Percentiles rank a stretch among this genome's conserved stretches.
phyloP scores from a whole-genome alignment of 2,797 vertebrate genomes.

The Gallinago stenura region DNA sequence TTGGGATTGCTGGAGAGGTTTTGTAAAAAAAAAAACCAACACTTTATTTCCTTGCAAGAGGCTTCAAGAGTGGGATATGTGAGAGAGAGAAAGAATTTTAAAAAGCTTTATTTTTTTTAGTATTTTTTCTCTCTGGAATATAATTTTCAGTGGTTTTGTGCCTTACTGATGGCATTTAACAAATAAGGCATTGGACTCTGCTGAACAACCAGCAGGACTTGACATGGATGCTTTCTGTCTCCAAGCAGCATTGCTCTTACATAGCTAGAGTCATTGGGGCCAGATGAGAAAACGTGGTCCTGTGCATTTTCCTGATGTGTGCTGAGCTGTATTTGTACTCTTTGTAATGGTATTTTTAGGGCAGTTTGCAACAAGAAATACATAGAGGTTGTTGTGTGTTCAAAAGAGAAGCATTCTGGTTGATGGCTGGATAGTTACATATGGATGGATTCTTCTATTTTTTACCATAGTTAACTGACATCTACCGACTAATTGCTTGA shows the following conservation, averaged over 20 bases:
- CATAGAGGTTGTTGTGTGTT: not conserved
- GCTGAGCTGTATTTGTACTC: not conserved
- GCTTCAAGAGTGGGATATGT: not conserved
- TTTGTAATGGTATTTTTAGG: not conserved
- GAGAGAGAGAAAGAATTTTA: not conserved
- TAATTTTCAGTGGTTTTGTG: not conserved
- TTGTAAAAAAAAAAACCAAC: not conserved
- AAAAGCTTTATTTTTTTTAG: not conserved
- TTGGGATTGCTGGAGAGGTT: not conserved
- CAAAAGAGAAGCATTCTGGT: not conserved
- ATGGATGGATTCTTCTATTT: not conserved
- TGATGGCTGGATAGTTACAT: not conserved
- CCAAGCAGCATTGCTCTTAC: not conserved
- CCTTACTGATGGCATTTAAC: not conserved
- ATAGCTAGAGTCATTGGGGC: not conserved
- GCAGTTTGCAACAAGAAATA: not conserved
- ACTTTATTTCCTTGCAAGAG: not conserved
- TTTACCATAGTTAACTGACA: not conserved
- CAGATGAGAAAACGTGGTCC: not conserved
- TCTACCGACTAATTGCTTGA: not conserved
- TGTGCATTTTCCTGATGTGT: fast-evolving
- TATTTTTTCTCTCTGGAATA: not conserved
- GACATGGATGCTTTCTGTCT: not conserved
- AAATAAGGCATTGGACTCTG: not conserved
- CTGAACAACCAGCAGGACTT: not conserved